Evolutionary conservation across 2,797 vertebrate genomes (phyloP).

Genomic region (Falco berigora): DNA sequence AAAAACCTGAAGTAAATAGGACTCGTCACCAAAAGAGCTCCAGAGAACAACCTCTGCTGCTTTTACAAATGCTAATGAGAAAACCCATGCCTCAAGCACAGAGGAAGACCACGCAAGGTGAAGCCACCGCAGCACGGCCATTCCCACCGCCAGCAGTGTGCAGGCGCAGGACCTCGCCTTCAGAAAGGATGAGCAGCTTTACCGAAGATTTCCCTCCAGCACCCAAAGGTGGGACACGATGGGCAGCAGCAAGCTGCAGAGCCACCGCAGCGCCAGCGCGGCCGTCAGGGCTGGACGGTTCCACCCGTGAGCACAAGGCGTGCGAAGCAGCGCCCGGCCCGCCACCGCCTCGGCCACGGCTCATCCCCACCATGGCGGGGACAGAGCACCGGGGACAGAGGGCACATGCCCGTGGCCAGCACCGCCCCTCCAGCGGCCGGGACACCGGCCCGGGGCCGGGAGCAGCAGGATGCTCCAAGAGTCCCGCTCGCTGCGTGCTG

Average conservation of each 20-base stretch:
- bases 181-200: background rate
- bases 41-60: background rate
- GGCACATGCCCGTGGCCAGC: rapidly evolving
- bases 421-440: background rate
- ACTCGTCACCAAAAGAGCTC: background rate
- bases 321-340: background rate
- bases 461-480: rapidly evolving
- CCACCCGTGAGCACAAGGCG: rapidly evolving
- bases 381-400: rapidly evolving
- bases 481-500: rapidly evolving
- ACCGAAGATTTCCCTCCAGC: background rate
- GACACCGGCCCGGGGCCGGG: no score
- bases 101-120: rapidly evolving
- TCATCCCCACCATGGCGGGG: rapidly evolving
- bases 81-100: background rate
- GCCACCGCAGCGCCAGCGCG: rapidly evolving
- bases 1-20: background rate
- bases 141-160: background rate
- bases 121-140: rapidly evolving
- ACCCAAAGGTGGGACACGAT: background rate
- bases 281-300: rapidly evolving
- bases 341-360: background rate
- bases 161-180: rapidly evolving
- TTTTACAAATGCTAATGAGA: background rate
- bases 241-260: background rate